These are phyloP conservation scores for Stichodactyla mertensii DNA, from an alignment of 64 coral and sea anemone species.

Conservation along the genomic window DNA sequence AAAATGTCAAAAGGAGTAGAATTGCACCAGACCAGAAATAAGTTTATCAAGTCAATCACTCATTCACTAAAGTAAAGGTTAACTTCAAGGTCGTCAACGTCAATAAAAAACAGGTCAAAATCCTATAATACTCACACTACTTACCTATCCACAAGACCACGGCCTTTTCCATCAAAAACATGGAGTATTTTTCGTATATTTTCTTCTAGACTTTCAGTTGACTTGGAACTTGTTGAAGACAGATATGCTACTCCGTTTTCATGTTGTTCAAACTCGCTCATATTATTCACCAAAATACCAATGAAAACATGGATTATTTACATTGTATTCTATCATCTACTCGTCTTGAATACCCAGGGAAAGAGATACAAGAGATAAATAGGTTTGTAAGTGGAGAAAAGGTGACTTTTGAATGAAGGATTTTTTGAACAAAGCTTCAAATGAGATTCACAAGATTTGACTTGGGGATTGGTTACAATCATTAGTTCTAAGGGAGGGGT, in stretches of 20 bases:
- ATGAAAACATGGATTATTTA: not conserved
- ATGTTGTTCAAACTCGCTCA: constrained; percentile 38
- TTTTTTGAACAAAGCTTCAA: constrained; percentile 19
- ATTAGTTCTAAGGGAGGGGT: not conserved
- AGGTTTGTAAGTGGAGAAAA: constrained; percentile 9
- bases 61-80: constrained; percentile 25
- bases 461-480: constrained; percentile 12
- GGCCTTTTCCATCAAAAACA: constrained; percentile 18
- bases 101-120: not conserved
- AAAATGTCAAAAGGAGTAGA: not conserved
- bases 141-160: constrained; percentile 44
- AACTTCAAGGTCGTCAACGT: not conserved
- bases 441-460: constrained; percentile 14
- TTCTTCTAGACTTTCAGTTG: constrained; percentile 66
- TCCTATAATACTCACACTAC: not conserved
- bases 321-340: not conserved
- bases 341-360: not conserved
- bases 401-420: constrained; percentile 4
- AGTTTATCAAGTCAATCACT: constrained; percentile 12
- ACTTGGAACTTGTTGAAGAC: constrained; percentile 48
- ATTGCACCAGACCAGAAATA: constrained; percentile 6
- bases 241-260: constrained; percentile 27
- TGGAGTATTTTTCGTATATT: constrained; percentile 53
- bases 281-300: not conserved
- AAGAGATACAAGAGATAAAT: not conserved